Percentiles rank a stretch among this genome's conserved stretches.
phyloP scores from a whole-genome alignment of 2,113 vertebrate genomes.

The Asarcornis scutulata region DNA sequence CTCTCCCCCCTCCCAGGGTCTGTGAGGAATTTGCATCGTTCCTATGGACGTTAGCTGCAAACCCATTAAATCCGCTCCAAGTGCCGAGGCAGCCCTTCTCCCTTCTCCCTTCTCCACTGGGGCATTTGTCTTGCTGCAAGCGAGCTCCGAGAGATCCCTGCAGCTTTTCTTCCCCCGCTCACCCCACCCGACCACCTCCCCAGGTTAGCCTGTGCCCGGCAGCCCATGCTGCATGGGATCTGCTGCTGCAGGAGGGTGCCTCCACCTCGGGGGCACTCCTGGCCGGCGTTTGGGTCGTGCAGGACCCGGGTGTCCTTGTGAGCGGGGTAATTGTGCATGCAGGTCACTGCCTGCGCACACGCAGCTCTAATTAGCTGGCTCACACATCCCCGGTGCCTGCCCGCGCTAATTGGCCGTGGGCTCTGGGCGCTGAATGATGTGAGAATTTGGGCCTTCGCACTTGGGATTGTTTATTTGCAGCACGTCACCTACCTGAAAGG shows the following conservation, averaged over 20 bases:
- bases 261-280: no score
- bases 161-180: neutral
- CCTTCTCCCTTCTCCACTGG: neutral
- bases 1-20: neutral
- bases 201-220: rapidly evolving
- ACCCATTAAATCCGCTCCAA: neutral
- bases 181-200: no score
- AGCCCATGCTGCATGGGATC: neutral
- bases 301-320: neutral
- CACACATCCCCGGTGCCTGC: neutral
- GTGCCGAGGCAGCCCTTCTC: neutral
- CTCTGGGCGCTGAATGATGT: neutral
- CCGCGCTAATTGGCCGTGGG: neutral
- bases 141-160: neutral
- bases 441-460: neutral
- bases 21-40: neutral
- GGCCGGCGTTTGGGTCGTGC: neutral
- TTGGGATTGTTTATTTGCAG: neutral
- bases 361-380: neutral
- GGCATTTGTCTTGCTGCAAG: neutral
- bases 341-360: rapidly evolving
- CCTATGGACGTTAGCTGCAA: neutral
- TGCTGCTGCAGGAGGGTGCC: neutral
- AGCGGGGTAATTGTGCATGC: neutral
- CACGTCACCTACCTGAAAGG: neutral